These are phyloP conservation scores for Mystacornis crossleyi DNA, from an alignment of 2,113 vertebrate species.

Conservation along the genomic window DNA sequence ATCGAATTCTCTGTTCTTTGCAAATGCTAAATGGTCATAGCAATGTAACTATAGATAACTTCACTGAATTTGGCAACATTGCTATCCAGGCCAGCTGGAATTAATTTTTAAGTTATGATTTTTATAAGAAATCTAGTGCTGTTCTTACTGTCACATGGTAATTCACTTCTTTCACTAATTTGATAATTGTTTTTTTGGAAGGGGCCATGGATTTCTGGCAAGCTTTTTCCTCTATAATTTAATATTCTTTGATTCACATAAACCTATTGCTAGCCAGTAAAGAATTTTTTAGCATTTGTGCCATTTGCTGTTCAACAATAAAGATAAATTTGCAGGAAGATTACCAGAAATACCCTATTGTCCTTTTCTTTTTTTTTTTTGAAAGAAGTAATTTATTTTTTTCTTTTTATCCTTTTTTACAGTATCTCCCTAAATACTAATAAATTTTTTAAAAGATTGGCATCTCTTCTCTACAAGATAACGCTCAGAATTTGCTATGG, in stretches of 20 bases:
- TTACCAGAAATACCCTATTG: neutral
- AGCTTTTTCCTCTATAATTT: neutral
- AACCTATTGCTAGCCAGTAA: neutral
- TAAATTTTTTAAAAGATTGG: neutral
- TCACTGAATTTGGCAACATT: neutral
- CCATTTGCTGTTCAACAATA: neutral
- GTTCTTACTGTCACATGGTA: neutral
- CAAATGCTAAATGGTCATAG: neutral
- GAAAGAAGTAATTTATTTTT: neutral
- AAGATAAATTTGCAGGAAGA: neutral
- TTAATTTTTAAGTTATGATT: conserved; percentile 6
- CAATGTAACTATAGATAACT: neutral
- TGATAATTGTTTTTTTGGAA: conserved; percentile 16
- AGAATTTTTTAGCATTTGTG: neutral
- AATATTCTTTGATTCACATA: neutral
- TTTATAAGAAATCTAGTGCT: neutral
- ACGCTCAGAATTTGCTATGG: neutral
- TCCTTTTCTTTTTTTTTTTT: neutral
- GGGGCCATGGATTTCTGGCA: neutral
- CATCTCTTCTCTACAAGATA: neutral
- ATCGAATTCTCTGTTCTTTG: neutral
- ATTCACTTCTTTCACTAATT: conserved; percentile 18
- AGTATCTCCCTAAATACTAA: neutral
- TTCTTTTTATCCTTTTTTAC: neutral
- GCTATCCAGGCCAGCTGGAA: neutral